Percentiles rank a stretch among this genome's conserved stretches.
Conservation (phyloP, 2,113 vertebrate genomes). For the Chloebia gouldiae region DNA sequence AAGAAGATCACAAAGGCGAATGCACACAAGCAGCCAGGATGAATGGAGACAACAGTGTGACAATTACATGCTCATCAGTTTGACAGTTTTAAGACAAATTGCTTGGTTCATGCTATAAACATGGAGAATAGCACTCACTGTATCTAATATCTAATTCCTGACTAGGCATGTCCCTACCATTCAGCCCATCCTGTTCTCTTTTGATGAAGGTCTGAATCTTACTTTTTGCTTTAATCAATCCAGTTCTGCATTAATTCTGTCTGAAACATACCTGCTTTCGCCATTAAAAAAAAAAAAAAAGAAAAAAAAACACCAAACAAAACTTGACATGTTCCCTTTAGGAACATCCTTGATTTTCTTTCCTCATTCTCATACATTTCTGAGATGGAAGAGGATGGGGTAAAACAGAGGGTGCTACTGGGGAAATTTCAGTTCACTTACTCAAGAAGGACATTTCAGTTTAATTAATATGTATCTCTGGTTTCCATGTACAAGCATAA, state of each 20-base stretch:
- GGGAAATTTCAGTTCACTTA: neutral
- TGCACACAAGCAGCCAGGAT: neutral
- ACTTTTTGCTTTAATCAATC: neutral
- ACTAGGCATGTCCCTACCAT: neutral
- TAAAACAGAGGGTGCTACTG: neutral
- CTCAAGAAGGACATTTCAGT: neutral
- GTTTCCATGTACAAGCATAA: neutral
- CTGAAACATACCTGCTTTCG: neutral
- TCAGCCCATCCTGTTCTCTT: neutral
- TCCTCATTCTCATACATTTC: neutral
- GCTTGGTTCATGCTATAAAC: neutral
- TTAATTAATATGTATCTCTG: neutral
- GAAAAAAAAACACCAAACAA: too few species aligned
- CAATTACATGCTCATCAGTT: conserved; percentile 47
- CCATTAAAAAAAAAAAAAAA: neutral
- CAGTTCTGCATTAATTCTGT: neutral
- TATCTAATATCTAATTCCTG: neutral
- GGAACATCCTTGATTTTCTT: neutral
- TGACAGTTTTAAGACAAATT: conserved; percentile 21
- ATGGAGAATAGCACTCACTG: neutral
- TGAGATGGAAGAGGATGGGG: neutral
- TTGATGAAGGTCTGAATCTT: neutral
- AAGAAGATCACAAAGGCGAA: neutral
- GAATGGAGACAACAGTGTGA: conserved; percentile 3
- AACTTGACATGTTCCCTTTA: neutral